Evolutionary conservation across 2,797 vertebrate species (phyloP).

Genomic region (Threskiornis aethiopicus): DNA sequence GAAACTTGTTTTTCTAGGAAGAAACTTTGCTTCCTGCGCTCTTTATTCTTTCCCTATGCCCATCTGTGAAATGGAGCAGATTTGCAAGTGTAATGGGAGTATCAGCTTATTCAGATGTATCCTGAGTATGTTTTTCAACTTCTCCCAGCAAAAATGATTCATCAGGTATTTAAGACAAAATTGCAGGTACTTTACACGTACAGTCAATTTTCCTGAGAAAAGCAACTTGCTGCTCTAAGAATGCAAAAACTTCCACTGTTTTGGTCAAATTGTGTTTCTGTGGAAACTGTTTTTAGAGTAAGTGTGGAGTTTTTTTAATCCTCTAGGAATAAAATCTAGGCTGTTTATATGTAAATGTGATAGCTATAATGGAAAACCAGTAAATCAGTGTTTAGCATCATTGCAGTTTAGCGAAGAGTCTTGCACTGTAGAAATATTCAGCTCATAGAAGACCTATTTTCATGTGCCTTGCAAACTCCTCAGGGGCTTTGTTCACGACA

Average conservation of each 20-base stretch:
- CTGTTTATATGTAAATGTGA: neutral
- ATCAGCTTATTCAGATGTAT: neutral
- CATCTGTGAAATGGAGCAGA: neutral
- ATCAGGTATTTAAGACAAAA: neutral
- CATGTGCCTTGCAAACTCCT: neutral
- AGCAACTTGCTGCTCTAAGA: neutral
- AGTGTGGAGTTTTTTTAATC: neutral
- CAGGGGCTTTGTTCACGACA: neutral
- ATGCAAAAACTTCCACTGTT: neutral
- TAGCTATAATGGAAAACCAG: neutral
- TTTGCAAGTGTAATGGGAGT: neutral
- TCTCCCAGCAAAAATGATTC: neutral
- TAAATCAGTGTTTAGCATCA: neutral
- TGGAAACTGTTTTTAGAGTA: neutral
- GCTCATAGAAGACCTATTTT: neutral
- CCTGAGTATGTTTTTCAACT: neutral
- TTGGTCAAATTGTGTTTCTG: neutral
- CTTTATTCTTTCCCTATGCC: neutral
- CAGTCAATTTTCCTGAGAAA: neutral
- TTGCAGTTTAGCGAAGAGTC: neutral
- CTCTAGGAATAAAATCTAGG: neutral
- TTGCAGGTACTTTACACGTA: neutral
- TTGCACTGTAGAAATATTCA: neutral
- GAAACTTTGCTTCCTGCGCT: neutral
- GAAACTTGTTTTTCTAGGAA: slow-evolving; percentile 7